Evolutionary conservation across 2,113 vertebrate species (phyloP).

Genomic region (Columba livia): DNA sequence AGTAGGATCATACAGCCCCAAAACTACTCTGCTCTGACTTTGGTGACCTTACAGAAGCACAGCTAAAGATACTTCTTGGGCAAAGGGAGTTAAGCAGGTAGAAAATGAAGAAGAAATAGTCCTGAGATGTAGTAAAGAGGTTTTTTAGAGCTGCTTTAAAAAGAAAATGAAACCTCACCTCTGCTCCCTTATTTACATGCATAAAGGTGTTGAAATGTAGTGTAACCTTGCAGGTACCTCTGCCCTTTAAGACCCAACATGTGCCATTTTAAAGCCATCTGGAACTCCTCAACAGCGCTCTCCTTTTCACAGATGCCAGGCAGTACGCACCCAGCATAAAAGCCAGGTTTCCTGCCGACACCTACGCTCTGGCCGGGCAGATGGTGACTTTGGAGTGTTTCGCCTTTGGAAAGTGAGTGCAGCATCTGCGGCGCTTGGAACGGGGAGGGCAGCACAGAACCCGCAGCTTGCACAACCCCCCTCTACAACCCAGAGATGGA

Average conservation of each 20-base stretch:
- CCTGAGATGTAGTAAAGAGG: not conserved
- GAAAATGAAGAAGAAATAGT: not conserved
- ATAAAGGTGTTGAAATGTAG: not conserved
- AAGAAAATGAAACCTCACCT: not conserved
- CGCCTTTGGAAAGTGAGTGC: conserved; percentile 92
- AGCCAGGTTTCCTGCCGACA: conserved; percentile 91
- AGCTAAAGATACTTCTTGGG: not conserved
- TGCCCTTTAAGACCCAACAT: fast-evolving
- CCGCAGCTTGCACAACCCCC: not conserved
- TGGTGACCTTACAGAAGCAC: not conserved
- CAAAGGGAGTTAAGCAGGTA: not conserved
- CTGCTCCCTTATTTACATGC: not conserved
- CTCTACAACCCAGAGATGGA: fast-evolving
- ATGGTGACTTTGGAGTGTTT: conserved; percentile 90
- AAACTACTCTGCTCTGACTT: not conserved
- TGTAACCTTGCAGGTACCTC: not conserved
- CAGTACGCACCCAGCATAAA: conserved; percentile 88
- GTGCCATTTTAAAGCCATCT: not conserved
- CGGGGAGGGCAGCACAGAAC: fast-evolving
- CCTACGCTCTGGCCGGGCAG: conserved; percentile 88
- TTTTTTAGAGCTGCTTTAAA: not conserved
- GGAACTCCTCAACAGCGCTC: not conserved
- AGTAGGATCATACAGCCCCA: not conserved
- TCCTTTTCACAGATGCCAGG: conserved; percentile 75
- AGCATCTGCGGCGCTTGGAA: fast-evolving